A percentile compares a stretch with the other conserved stretches of the same genome.
These are phyloP conservation scores for Scrobipalpa atriplicella DNA, from an alignment of 2,888 invertebrate genomes.

Conservation along the genomic window DNA sequence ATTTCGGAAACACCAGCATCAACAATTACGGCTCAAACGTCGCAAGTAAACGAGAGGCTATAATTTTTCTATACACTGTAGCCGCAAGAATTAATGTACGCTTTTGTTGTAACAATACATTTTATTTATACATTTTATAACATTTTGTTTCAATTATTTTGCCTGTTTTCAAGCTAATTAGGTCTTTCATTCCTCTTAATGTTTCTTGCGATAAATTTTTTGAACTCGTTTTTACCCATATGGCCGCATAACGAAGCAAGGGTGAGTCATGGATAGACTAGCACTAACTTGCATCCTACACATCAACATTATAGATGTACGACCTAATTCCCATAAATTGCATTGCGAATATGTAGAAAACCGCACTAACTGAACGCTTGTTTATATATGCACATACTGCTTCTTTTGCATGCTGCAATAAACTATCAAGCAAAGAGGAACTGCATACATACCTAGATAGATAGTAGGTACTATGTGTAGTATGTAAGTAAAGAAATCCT, in stretches of 20 bases:
- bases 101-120: constrained; percentile 79
- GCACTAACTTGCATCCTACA: constrained; percentile 47
- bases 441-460: not conserved
- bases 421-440: not conserved
- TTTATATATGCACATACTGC: constrained; percentile 5
- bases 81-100: constrained; percentile 69
- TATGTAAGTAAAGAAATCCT: too few relatives aligned
- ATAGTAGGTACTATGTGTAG: too few relatives aligned
- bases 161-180: constrained; percentile 49
- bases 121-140: constrained; percentile 61
- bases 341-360: constrained; percentile 30
- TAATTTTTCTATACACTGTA: constrained; percentile 74
- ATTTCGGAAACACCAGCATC: constrained; percentile 80
- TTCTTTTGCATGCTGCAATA: constrained; percentile 34
- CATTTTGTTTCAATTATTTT: constrained; percentile 70
- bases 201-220: constrained; percentile 51
- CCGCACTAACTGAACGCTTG: constrained; percentile 34
- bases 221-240: constrained; percentile 45
- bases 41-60: constrained; percentile 81
- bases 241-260: constrained; percentile 59
- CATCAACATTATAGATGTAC: constrained; percentile 53
- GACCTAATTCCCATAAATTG: constrained; percentile 43
- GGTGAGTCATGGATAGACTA: constrained; percentile 60
- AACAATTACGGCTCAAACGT: constrained; percentile 85
- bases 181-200: constrained; percentile 39